Base-by-base conservation (phyloP, 2,888 invertebrate genomes). In the Coenonympha arcania region DNA sequence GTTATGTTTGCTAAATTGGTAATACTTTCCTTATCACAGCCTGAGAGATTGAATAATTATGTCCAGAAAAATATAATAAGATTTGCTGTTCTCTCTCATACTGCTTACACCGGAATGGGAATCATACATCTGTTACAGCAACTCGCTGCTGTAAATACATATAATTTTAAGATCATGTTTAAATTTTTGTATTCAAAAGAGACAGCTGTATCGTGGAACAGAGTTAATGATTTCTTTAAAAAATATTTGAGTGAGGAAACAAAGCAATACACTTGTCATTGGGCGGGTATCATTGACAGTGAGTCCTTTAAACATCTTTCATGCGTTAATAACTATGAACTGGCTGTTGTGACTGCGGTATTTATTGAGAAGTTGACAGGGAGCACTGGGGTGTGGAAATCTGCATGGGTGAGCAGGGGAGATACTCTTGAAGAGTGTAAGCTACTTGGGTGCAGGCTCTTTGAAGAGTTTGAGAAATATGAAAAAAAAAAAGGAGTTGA, bases 1-100 rank as follows among this genome's bases (percentile, higher is more conserved):
- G 45, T 58, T 18, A 59, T 63, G 59, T 63, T 61, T 39, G 63
- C 62, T 8, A 63, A 61, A 44, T 34, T 63, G 36, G 55, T 61
- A n/a, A 26, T 59, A 6, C 52, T 54, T 26, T 50, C 59, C 5
- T 47, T 51, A 36, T 16, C 34, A 1, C 8, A 50, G 15, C 33
- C 54, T 11, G 40, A 53, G 5, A 42, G 31, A 15, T 4, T 15
- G 6, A 13, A 20, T 11, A 3, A 8, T 11, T 24, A 13, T 31
- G 46, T 22, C 13, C 34, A 43, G 18, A 37, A 28, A 13, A 59
- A 62, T 41, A 54, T 61, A 16, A 48, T 60, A 9, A 54, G 47
- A 48, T 26, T 54, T 20, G 54, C 58, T 11, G 24, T 62, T 4
- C 15, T 63, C 22, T 45, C 53, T 6, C 61, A 61, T 16, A 54